Evolutionary conservation across 2,113 vertebrate genomes (phyloP).

Genomic region (Daboia siamensis): DNA sequence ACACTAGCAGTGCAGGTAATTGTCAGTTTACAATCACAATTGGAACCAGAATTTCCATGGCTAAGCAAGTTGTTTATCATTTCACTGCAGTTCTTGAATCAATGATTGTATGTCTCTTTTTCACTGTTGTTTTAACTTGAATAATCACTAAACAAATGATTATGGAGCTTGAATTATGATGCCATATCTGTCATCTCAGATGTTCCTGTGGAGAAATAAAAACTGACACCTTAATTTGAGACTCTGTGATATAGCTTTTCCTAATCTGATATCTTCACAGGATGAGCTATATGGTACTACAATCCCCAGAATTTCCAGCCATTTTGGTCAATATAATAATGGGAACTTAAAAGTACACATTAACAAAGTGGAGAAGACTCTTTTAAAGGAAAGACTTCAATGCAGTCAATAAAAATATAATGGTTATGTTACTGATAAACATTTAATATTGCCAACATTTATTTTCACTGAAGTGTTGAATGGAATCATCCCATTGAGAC

Average conservation of each 20-base stretch:
- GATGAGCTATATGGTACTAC: background rate
- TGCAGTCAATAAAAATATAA: background rate
- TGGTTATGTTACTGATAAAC: background rate
- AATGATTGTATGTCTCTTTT: background rate
- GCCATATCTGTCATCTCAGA: background rate
- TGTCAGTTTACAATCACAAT: background rate
- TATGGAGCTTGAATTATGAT: background rate
- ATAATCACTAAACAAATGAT: background rate
- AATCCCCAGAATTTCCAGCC: background rate
- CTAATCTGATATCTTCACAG: background rate
- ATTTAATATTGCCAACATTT: background rate
- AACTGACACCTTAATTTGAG: background rate
- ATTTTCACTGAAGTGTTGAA: background rate
- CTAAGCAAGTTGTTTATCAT: background rate
- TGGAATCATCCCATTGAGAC: background rate
- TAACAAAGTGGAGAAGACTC: background rate
- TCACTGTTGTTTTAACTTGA: background rate
- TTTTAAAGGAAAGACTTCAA: background rate
- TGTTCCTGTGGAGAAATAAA: background rate
- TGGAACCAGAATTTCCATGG: background rate
- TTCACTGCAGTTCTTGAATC: background rate
- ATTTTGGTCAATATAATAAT: background rate
- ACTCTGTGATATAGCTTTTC: background rate
- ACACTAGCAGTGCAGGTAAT: background rate
- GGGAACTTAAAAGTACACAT: background rate